Percentiles rank a stretch among this genome's conserved stretches.
phyloP scores from a whole-genome alignment of 2,888 invertebrate species.

The Luperina nickerlii region DNA sequence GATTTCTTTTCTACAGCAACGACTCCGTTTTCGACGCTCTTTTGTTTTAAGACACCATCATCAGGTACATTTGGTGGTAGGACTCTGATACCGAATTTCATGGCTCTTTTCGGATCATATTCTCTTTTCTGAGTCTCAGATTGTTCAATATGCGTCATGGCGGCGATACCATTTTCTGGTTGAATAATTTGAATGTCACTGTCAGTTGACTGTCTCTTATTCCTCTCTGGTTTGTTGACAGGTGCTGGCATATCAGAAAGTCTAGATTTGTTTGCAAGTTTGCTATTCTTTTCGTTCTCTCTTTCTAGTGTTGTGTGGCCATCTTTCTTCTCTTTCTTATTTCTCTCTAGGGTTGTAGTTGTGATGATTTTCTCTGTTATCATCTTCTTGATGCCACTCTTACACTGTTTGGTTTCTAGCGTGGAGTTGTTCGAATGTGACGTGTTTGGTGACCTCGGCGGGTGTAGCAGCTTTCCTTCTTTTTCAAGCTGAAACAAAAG shows the following conservation, averaged over 20 bases:
- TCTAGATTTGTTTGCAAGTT: slow-evolving; percentile 81
- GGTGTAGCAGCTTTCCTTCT: slow-evolving; percentile 85
- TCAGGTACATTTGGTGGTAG: slow-evolving; percentile 90
- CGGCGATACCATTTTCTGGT: slow-evolving; percentile 81
- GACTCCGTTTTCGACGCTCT: slow-evolving; percentile 84
- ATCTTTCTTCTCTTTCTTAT: slow-evolving; percentile 87
- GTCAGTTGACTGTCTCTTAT: slow-evolving; percentile 83
- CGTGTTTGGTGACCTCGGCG: slow-evolving; percentile 85
- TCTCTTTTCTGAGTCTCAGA: slow-evolving; percentile 90
- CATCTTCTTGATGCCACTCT: slow-evolving; percentile 87
- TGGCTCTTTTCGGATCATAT: slow-evolving; percentile 89
- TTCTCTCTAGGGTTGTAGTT: slow-evolving; percentile 86
- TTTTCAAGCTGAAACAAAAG: slow-evolving; percentile 87
- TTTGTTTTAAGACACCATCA: slow-evolving; percentile 87
- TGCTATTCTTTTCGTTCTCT: slow-evolving; percentile 88
- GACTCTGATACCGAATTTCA: slow-evolving; percentile 93
- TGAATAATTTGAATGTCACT: slow-evolving; percentile 85
- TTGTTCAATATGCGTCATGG: slow-evolving; percentile 81
- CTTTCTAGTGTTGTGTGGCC: slow-evolving; percentile 84
- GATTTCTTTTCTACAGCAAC: slow-evolving; percentile 81
- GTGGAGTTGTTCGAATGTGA: slow-evolving; percentile 88
- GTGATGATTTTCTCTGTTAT: slow-evolving; percentile 87
- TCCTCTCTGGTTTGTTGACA: slow-evolving; percentile 84
- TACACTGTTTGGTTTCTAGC: slow-evolving; percentile 86
- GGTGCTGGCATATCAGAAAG: slow-evolving; percentile 80